Evolutionary conservation across 2,113 vertebrate genomes (phyloP), one percentile per base, ranked within the genome.

Genomic region (Stictonetta naevosa): DNA sequence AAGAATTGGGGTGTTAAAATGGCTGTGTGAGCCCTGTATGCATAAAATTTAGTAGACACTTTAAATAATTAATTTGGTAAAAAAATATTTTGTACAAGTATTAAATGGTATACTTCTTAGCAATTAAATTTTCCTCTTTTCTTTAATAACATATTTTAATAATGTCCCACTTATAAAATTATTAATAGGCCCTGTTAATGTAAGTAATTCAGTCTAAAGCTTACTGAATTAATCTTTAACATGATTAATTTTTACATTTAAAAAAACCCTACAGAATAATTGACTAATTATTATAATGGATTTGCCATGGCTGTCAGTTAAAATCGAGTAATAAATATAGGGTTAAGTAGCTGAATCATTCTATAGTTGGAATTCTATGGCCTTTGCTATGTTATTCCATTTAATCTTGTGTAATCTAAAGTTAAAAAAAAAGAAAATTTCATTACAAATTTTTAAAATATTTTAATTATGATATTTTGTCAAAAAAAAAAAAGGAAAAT

Each of bases 201-300:
- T 91, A 84, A 84, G 74, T 92, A 86, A 93, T 90, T 95, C 89
- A 82, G 20, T 29, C 84, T 72, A 73, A 81, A 34, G 3, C 33
- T 92, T 76, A 69, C 53, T 79, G 74, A 87, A 95, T 84, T 53
- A 91, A 76, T 91, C 58, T 78, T 93, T 89, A 89, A 75, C 79
- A 13, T 69, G 48, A 93, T 82, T 60, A 82, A 93, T 84, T 92
- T 86, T 92, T 93, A 72, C 38, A 84, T 84, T 86, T 92, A 25
- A 79, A 87, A 86, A 90, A 89, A 9, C 6, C 42, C 2, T 78
- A 28, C 31, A n/a, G 48, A 76, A 53, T 84, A 85, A 91, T 53
- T 82, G 69, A 68, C 3, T 46, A 91, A 92, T 90, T 88, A 72
- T 85, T 89, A 14, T 84, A 92, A 95, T 78, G 71, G 33, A 56